Percentiles rank a stretch among this genome's conserved stretches.
phyloP scores from a whole-genome alignment of 2,113 vertebrate genomes.

The Mola mola region DNA sequence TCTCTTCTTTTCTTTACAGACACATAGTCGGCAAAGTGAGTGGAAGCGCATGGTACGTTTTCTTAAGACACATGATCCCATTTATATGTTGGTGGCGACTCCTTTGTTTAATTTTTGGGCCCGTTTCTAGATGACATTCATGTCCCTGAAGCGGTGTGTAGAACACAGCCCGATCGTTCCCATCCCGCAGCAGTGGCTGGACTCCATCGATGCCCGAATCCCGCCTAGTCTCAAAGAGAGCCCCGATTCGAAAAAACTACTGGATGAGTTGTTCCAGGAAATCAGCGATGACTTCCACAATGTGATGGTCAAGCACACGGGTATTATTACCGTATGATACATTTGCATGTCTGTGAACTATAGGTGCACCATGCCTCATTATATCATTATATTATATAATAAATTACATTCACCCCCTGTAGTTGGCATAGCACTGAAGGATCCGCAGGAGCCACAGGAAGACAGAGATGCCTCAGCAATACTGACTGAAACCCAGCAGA shows the following conservation, averaged over 20 bases:
- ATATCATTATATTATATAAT: constrained; percentile 17
- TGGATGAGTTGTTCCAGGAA: constrained; percentile 83
- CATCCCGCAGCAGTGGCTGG: constrained; percentile 87
- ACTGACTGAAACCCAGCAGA: constrained; percentile 69
- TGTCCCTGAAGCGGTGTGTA: constrained; percentile 85
- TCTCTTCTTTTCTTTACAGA: constrained; percentile 79
- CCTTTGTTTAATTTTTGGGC: constrained; percentile 3
- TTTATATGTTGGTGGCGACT: too few species aligned
- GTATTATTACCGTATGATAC: constrained; percentile 78
- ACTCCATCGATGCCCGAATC: constrained; percentile 79
- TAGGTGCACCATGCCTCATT: not conserved
- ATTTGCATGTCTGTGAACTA: not conserved
- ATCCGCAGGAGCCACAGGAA: constrained; percentile 79
- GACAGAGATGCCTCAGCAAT: constrained; percentile 74
- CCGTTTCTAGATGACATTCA: constrained; percentile 84
- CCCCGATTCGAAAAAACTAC: constrained; percentile 69
- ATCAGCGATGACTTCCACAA: constrained; percentile 83
- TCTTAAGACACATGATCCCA: too few species aligned
- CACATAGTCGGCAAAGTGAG: constrained; percentile 83
- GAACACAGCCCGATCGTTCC: constrained; percentile 82
- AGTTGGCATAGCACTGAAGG: constrained; percentile 85
- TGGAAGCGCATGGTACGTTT: too few species aligned
- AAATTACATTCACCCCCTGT: too few species aligned
- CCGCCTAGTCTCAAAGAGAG: constrained; percentile 79
- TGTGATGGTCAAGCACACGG: constrained; percentile 85